Evolutionary conservation across 2,113 vertebrate species (phyloP), one percentile per base, ranked within the genome.

Genomic region (Mormyrus lacerda): DNA sequence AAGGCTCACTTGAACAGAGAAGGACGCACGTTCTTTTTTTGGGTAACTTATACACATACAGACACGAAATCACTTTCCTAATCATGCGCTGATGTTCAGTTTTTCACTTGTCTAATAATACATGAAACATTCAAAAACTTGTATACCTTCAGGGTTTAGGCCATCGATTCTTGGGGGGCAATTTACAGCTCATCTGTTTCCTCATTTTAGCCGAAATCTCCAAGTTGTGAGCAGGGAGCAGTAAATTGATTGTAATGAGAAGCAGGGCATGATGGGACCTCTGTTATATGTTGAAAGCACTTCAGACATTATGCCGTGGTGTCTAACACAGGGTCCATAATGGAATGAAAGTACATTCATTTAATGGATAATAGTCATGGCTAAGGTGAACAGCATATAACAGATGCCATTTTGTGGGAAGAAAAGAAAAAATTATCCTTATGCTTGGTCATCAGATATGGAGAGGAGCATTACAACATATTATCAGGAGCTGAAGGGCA

Each of bases 191-290:
- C 85, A 53, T 87, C 48, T 53, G 47, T 24, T 13, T n/a, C 27
- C 13, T 87, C 50, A 55, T 55, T 87, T 87, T 15, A 87, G 50
- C 85, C 1, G 31, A 85, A 89, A 55, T 35, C 69, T 27, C 82
- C 15, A 7, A 61, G 39, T 24, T 27, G 69, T 19, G 10, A 31
- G 27, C 61, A 31, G 7, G 21, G 53, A 44, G 55, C 48, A 44
- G 87, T 44, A 87, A 61, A 65, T 87, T 65, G 48, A 65, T 87
- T 53, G 39, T 61, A 11, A 87, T 65, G 35, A 87, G 19, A 45
- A 53, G 31, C 31, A 39, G 85, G 6, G 55, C 35, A 87, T 44
- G 53, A 87, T 61, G 87, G 87, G 17, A 65, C 19, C 42, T 87
- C n/a, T 87, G 48, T 61, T 58, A 61, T 4, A 42, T 1, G 19